phyloP scores from a whole-genome alignment of 2,113 vertebrate species.

The Ornithorhynchus anatinus region DNA sequence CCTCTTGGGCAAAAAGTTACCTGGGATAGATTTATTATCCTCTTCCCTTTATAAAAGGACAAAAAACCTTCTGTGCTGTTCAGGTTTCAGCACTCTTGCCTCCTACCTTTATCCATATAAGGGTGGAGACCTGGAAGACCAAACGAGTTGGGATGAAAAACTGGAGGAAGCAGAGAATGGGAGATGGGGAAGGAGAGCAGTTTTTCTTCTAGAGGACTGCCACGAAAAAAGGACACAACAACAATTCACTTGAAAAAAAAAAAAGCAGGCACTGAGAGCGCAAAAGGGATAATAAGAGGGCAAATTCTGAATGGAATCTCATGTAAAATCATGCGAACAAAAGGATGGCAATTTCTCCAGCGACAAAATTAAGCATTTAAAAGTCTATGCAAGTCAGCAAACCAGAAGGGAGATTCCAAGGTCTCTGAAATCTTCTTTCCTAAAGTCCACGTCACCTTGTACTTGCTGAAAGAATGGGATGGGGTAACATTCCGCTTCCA shows the following conservation, averaged over 20 bases:
- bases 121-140: not conserved
- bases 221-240: slow-evolving; percentile 2
- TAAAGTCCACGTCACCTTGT: slow-evolving; percentile 60
- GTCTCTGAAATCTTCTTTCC: slow-evolving; percentile 53
- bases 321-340: slow-evolving; percentile 12
- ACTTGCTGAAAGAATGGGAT: slow-evolving; percentile 26
- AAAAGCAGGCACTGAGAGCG: slow-evolving; percentile 18
- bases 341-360: slow-evolving; percentile 18
- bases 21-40: not conserved
- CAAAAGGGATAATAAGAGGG: slow-evolving; percentile 7
- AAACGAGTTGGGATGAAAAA: too few species aligned
- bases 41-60: slow-evolving; percentile 8
- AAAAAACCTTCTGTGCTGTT: slow-evolving; percentile 7
- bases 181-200: not conserved
- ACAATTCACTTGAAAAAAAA: slow-evolving; percentile 16
- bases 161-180: too few species aligned
- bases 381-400: slow-evolving; percentile 15
- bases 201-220: slow-evolving; percentile 4
- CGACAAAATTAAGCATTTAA: slow-evolving; percentile 24
- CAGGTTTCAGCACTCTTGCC: slow-evolving; percentile 13
- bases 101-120: slow-evolving; percentile 21
- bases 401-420: not conserved
- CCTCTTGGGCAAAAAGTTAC: not conserved
- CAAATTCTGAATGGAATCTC: not conserved
- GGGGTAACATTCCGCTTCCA: slow-evolving; percentile 56